Evolutionary conservation across 1,140 invertebrate genomes (phyloP), one percentile per base, ranked within the genome.

Genomic region (Ylistrum balloti): DNA sequence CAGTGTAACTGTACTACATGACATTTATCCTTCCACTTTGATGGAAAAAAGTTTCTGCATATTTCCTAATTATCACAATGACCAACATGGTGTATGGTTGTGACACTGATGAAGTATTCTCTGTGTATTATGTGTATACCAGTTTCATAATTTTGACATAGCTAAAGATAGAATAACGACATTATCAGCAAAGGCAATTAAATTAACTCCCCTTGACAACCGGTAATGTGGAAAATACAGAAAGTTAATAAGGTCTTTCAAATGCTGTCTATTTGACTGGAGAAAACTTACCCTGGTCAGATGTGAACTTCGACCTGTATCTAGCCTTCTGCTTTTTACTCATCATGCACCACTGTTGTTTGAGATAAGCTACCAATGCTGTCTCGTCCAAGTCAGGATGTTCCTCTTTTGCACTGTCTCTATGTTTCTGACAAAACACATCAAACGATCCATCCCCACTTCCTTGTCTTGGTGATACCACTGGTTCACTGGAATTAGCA

Each of bases 321-420:
- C 95, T 89, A 48, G 92, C 88, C 86, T 94, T 94, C 87, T 96
- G 94, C 87, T 95, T 95, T 17, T 95, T 94, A 87, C 92, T 94
- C 93, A 96, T 94, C 91, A 93, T 93, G 85, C 93, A 93, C 96
- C 96, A 96, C 88, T 96, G 95, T 88, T 95, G 93, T 88, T 94
- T 90, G 34, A 96, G 92, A 45, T 93, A 94, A 34, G 95, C 93
- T 35, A 94, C 91, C 5, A 96, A 90, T 74, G 92, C 94, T n/a
- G 91, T 91, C 9, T 95, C 94, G 86, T 92, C 93, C 88, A 94
- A 95, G 20, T 95, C 94, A 17, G 96, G 95, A 91, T 96, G 95
- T 45, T 96, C 94, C 56, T 92, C 90, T 33, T 92, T 89, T 17
- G 95, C 94, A 90, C 91, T 92, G 33, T 95, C 94, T 35, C 93